Evolutionary conservation across 2,888 invertebrate species (phyloP), one percentile per base, ranked within the genome.

Genomic region (Chymomyza amoena): DNA sequence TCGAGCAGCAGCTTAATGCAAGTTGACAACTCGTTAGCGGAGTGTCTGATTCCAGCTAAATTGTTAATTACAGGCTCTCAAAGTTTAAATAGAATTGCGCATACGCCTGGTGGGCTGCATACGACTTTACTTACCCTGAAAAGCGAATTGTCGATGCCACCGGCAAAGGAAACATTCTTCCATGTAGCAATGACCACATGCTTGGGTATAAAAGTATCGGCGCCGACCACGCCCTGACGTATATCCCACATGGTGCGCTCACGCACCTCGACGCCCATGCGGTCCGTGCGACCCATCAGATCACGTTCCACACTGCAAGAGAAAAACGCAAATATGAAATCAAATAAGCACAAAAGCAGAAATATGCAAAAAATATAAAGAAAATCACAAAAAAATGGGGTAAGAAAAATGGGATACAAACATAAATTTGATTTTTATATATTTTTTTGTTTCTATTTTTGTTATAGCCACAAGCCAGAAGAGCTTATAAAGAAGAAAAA

Each of bases 131-230:
- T 92, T 90, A 95, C 95, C 92, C 92, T 93, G 89, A 93, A 95
- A n/a, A 96, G 92, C 0, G 96, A 94, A 90, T 95, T 95, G 76
- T 95, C 95, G 81, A 96, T 96, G 78, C 97, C 97, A 64, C 97
- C 97, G 88, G 96, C 94, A 90, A 98, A 98, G 0, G 97, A 96
- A 92, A 98, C 95, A 91, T 99, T 98, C 91, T 97, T 97, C 99
- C 99, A 99, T 0, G 99, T 99, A 67, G 97, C 94, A 72, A 98
- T 96, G 70, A 97, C 93, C 4, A 95, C 97, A 89, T 98, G 98
- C 89, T 98, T 97, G 0, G 99, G 98, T 78, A 95, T 94, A 92
- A 99, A 99, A 2, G 96, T 95, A 57, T 97, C 96, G 0, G 98
- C 95, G 0, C 99, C 98, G 32, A 97, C 96, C 25, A 98, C 97